Evolutionary conservation across 2,888 invertebrate genomes (phyloP), one percentile per base, ranked within the genome.

Genomic region (Campoplex capitator): DNA sequence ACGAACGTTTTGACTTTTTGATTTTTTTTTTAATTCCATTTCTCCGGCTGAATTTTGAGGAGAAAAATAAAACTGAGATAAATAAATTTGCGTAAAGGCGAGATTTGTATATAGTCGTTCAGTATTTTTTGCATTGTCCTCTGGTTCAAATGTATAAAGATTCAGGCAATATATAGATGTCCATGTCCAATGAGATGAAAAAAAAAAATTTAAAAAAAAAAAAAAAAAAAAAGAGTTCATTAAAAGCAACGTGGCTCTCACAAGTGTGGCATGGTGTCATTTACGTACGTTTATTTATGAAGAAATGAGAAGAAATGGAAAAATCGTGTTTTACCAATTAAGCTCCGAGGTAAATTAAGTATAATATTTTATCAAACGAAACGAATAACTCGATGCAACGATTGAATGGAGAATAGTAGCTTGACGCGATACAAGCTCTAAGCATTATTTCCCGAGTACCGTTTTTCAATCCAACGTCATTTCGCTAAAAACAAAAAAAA

Each of bases 261-360:
- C 88, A 88, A 67, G 87, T 88, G 88, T 88, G 88, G 77, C 88
- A 87, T 86, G 86, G 73, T 56, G 77, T 79, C 74, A 76, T 85
- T 62, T 79, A 85, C 83, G 74, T 65, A 76, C 83, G 75, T 75
- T 86, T 87, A 84, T 87, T 89, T 86, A 87, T 89, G 84, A 82
- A 42, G n/a, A 68, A 18, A 45, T 28, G 28, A 76, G 8, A 77
- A 58, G n/a, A 76, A 82, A 32, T 32, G 58, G 58, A 23, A 67
- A 87, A 84, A 81, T 88, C 82, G 84, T 89, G 82, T 88, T 85
- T 79, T 89, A 87, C 81, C 62, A 68, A 87, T 83, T 87, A 85
- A 85, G 80, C 80, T 74, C 68, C 73, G 54, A 68, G 71, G 51
- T 81, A 65, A 68, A 82, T 78, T 68, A 65, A 83, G 74, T 84